phyloP scores from a whole-genome alignment of 2,113 vertebrate species.

The Struthio camelus region DNA sequence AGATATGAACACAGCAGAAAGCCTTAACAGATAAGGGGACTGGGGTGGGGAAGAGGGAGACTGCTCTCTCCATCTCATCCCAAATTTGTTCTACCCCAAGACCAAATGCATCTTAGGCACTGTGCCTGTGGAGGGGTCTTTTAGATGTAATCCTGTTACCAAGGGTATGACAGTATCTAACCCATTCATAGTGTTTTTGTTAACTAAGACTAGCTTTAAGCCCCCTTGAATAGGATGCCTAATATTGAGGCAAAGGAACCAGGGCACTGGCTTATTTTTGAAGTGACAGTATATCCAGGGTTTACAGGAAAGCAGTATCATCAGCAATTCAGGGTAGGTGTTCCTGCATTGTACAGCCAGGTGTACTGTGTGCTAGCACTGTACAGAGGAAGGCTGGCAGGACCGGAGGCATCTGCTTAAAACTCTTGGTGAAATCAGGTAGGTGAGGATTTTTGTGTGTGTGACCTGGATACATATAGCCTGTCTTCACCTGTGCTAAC shows the following conservation, averaged over 20 bases:
- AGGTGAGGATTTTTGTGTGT: neutral
- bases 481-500: neutral
- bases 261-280: neutral
- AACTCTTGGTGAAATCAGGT: neutral
- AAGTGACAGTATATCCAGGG: neutral
- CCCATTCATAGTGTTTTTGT: neutral
- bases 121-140: fast-evolving
- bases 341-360: neutral
- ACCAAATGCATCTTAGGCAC: neutral
- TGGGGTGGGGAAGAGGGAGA: neutral
- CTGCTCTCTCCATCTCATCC: neutral
- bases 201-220: neutral
- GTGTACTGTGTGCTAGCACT: no score
- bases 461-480: neutral
- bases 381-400: neutral
- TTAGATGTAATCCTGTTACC: neutral
- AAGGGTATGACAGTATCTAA: neutral
- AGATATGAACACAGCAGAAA: neutral
- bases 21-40: neutral
- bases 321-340: neutral
- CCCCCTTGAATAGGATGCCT: neutral
- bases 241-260: neutral
- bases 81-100: neutral
- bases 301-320: neutral
- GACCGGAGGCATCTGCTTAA: neutral